Evolutionary conservation across 2,888 invertebrate species (phyloP), one percentile per base, ranked within the genome.

Genomic region (Cheilosia pagana): DNA sequence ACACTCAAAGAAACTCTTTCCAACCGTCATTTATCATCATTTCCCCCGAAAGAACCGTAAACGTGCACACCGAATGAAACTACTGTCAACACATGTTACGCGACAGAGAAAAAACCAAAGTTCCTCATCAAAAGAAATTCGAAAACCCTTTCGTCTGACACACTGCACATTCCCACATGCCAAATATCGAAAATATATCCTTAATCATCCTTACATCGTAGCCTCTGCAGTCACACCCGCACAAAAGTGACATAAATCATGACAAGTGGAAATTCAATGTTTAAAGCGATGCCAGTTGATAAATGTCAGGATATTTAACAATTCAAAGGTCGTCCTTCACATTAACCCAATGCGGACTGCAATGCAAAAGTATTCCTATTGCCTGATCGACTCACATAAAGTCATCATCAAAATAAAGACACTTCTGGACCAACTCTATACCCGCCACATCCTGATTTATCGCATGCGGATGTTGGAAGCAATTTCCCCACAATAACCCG

Each of bases 81-180:
- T 62, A 70, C 50, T 62, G 68, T 77, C 76, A 77, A 76, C 76
- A 76, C 76, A 76, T 76, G 76, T 67, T 76, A 50, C 59, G 28
- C 16, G 59, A 68, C 60, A 35, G n/a, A 1, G 7, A n/a, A 21
- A 0, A 57, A 21, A 31, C n/a, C 28, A 59, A 45, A 35, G 50
- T 31, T 28, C 50, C 14, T 59, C 65, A 67, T 59, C 59, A 68
- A 60, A 62, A 70, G 19, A 39, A 55, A 62, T 55, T 68, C 28
- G 4, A 57, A 57, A 65, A 68, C 43, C 67, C 76, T 67, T 76
- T 60, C 35, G 12, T 16, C 48, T 50, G 70, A 75, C 48, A 75
- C 59, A 59, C 7, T 21, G 14, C 63, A 4, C 19, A 23, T 12
- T 41, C 23, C 4, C n/a, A 48, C 1, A 21, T 35, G 16, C 6